Evolutionary conservation across 2,888 invertebrate genomes (phyloP).

Genomic region (Nematopogon swammerdamellus): DNA sequence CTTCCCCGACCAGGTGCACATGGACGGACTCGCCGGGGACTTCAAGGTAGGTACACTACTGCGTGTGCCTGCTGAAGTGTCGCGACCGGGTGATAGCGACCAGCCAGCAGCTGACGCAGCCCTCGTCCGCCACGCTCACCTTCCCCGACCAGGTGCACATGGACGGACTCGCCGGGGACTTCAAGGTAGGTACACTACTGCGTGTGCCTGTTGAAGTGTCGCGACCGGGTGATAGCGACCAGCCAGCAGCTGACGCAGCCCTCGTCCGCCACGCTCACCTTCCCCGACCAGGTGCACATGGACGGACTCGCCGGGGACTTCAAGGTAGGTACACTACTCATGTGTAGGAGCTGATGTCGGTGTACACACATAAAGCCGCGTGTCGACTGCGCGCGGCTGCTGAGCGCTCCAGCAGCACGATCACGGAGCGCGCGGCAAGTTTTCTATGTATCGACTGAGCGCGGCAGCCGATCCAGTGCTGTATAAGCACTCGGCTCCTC

Average conservation of each 20-base stretch:
- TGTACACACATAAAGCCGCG: no score
- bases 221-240: conserved; percentile 73
- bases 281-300: conserved; percentile 74
- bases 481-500: no score
- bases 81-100: conserved; percentile 75
- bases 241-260: conserved; percentile 69
- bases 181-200: conserved; percentile 69
- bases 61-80: conserved; percentile 74
- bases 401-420: no score
- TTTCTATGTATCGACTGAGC: no score
- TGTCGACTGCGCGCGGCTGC: no score
- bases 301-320: conserved; percentile 85
- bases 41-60: conserved; percentile 71
- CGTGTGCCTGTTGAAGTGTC: conserved; percentile 74
- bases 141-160: conserved; percentile 76
- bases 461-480: no score
- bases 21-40: conserved; percentile 81
- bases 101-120: conserved; percentile 67
- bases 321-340: conserved; percentile 61
- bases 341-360: neutral
- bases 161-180: conserved; percentile 81
- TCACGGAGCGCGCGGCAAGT: no score
- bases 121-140: conserved; percentile 56
- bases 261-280: conserved; percentile 56
- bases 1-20: conserved; percentile 71